Percentiles rank a stretch among this genome's conserved stretches.
phyloP scores from a whole-genome alignment of 2,113 vertebrate species.

The Pholis gunnellus region DNA sequence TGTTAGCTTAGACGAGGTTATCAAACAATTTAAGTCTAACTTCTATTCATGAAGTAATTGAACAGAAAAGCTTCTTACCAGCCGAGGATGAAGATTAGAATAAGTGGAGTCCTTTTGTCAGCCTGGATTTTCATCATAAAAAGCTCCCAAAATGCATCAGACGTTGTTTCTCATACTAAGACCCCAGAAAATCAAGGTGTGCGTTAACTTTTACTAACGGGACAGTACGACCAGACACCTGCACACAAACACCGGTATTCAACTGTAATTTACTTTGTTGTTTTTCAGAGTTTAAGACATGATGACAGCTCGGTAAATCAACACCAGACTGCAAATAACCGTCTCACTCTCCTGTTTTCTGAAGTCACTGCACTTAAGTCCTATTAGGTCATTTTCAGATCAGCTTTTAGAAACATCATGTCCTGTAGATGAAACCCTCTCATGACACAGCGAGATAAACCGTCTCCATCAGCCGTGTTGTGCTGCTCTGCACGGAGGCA shows the following conservation, averaged over 20 bases:
- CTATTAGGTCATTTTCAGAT: no score
- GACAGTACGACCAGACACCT: no score
- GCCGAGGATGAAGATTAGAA: neutral
- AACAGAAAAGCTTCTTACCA: neutral
- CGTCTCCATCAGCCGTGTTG: neutral
- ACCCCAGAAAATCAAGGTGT: no score
- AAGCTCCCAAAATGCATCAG: neutral
- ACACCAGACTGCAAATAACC: no score
- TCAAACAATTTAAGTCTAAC: neutral
- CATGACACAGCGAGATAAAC: neutral
- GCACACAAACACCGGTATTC: no score
- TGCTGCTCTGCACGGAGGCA: neutral
- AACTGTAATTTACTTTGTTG: no score
- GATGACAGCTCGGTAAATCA: no score
- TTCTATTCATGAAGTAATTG: conserved; percentile 5
- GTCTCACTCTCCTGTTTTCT: no score
- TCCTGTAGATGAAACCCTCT: neutral
- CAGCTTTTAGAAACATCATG: no score
- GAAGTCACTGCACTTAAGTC: no score
- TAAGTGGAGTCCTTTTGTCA: neutral
- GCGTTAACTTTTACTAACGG: neutral
- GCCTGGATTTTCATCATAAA: neutral
- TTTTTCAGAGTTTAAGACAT: no score
- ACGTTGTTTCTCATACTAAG: neutral
- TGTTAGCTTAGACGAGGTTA: conserved; percentile 2